phyloP scores from a whole-genome alignment of 2,113 vertebrate species.

The Climacteris rufus region DNA sequence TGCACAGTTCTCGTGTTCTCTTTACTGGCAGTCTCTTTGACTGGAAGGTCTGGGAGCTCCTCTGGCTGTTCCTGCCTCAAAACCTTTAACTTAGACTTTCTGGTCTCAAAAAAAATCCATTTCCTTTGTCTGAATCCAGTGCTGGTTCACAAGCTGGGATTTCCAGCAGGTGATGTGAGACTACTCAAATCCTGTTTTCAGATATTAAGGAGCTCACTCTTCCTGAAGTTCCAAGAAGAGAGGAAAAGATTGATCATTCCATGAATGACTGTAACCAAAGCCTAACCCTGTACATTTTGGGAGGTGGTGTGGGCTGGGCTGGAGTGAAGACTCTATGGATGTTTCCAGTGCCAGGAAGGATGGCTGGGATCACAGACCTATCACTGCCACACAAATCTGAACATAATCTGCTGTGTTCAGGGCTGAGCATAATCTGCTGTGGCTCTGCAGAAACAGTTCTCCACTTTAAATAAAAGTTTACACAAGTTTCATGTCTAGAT shows the following conservation, averaged over 20 bases:
- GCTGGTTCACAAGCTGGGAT: background rate
- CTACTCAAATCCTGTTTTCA: background rate
- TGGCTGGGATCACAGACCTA: background rate
- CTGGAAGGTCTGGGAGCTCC: background rate
- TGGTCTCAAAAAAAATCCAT: background rate
- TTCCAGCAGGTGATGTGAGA: background rate
- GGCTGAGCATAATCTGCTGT: background rate
- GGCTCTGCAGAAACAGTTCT: background rate
- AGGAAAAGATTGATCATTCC: background rate
- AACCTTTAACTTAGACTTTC: background rate
- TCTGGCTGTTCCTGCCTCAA: background rate
- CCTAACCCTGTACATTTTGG: background rate
- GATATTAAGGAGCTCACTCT: background rate
- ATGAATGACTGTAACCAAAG: background rate
- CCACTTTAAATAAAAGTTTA: fast-evolving
- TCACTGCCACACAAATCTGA: fast-evolving
- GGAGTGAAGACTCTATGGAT: background rate
- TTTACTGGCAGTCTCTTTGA: background rate
- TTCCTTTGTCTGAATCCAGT: background rate
- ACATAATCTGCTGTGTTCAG: background rate
- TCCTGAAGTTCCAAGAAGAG: background rate
- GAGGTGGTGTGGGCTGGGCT: fast-evolving
- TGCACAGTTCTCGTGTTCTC: background rate
- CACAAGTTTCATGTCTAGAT: background rate
- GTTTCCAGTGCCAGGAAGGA: background rate